Conservation (phyloP, 2,113 vertebrate species). For the Pongo pygmaeus region DNA sequence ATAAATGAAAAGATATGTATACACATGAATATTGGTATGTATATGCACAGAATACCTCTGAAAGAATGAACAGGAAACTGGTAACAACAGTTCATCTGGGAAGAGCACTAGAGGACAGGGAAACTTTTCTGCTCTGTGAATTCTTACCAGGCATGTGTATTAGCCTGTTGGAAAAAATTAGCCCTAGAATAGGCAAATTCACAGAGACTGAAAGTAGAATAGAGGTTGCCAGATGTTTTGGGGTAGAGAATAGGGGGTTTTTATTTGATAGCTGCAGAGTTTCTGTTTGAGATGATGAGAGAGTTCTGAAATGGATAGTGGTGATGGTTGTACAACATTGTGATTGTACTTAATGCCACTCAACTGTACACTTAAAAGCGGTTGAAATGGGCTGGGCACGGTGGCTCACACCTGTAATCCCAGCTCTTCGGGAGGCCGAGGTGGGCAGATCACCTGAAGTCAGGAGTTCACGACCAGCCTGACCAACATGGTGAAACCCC, state of each 20-base stretch:
- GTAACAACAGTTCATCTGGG: background rate
- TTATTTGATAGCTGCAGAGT: background rate
- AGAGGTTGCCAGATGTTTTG: background rate
- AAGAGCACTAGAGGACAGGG: background rate
- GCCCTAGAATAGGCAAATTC: background rate
- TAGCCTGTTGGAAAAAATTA: background rate
- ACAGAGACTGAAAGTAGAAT: background rate
- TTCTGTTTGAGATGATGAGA: background rate
- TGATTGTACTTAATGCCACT: background rate
- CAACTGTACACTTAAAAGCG: background rate
- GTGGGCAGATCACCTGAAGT: too few relatives aligned
- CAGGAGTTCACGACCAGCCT: too few relatives aligned
- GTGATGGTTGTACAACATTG: too few relatives aligned
- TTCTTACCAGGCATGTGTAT: background rate
- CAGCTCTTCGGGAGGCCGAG: background rate
- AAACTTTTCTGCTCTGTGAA: background rate
- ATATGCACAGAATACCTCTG: background rate
- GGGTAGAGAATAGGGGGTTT: too few relatives aligned
- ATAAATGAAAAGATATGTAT: background rate
- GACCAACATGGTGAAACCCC: too few relatives aligned
- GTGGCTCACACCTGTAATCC: background rate
- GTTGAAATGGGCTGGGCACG: accelerated
- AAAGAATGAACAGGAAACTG: background rate
- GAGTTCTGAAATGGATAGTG: background rate
- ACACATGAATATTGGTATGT: background rate